These are phyloP conservation scores for Dendrolimus punctatus DNA, from an alignment of 1,140 invertebrate species.

Conservation along the genomic window DNA sequence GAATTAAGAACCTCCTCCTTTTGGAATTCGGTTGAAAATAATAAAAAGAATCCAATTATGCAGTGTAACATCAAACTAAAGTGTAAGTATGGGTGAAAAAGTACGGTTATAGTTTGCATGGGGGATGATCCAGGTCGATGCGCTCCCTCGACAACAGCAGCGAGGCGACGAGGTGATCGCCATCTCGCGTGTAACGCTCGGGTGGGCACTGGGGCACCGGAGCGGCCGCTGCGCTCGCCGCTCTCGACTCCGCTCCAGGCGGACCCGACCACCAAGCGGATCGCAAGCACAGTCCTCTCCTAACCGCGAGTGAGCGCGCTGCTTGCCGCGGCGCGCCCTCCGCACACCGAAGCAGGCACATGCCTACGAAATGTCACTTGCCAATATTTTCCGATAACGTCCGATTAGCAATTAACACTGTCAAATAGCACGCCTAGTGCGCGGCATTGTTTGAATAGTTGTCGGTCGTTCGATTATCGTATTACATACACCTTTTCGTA, in stretches of 20 bases:
- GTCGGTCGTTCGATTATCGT: constrained; percentile 15
- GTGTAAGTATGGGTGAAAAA: no score
- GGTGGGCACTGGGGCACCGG: constrained; percentile 14
- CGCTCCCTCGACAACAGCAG: constrained; percentile 21
- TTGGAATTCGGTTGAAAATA: no score
- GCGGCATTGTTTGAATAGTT: constrained; percentile 22
- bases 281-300: constrained; percentile 52
- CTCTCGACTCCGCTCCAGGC: constrained; percentile 13
- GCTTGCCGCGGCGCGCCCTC: constrained; percentile 56
- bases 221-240: constrained; percentile 6
- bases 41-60: no score
- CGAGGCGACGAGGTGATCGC: constrained; percentile 18
- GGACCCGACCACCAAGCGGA: constrained; percentile 15
- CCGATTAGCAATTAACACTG: constrained; percentile 46
- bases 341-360: constrained; percentile 42
- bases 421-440: constrained; percentile 33
- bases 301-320: constrained; percentile 63
- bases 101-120: constrained; percentile 32
- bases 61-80: no score
- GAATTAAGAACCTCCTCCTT: no score
- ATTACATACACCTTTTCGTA: constrained; percentile 18
- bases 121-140: constrained; percentile 54
- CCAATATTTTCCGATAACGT: constrained; percentile 46
- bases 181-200: constrained; percentile 24
- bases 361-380: constrained; percentile 56